Evolutionary conservation across 2,797 vertebrate genomes (phyloP).

Genomic region (Anguilla pacifica): DNA sequence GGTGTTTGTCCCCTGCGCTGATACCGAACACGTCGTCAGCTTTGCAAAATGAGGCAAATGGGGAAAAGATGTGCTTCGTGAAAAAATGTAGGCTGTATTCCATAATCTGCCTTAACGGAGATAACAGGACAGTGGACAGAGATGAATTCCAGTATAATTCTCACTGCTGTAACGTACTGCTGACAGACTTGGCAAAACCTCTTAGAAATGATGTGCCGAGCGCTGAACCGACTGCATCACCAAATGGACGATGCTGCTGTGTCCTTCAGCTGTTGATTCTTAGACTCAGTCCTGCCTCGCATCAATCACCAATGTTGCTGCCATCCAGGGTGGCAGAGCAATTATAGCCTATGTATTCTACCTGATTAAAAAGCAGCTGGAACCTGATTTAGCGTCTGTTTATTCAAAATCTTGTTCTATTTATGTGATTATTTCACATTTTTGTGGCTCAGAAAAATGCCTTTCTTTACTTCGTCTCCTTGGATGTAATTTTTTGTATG

Average conservation of each 20-base stretch:
- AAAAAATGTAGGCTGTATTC: neutral
- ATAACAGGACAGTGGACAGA: neutral
- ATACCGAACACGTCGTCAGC: neutral
- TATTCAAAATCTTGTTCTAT: neutral
- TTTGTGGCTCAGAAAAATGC: neutral
- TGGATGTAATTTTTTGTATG: neutral
- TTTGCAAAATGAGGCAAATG: neutral
- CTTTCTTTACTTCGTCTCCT: neutral
- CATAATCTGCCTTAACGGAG: neutral
- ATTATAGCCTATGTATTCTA: neutral
- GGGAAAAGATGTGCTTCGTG: neutral
- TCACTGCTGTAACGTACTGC: neutral
- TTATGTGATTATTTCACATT: neutral
- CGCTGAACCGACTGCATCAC: neutral
- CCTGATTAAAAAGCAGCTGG: neutral
- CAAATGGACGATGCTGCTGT: neutral
- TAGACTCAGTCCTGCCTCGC: neutral
- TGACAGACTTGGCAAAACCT: slow-evolving; percentile 11
- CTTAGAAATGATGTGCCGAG: neutral
- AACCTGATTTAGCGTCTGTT: neutral
- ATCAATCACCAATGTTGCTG: neutral
- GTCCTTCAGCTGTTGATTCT: neutral
- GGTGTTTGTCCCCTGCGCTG: neutral
- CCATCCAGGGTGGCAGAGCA: neutral
- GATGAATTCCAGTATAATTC: neutral